These are phyloP conservation scores for Lomographa bimaculata DNA, from an alignment of 2,888 invertebrate genomes.

Conservation along the genomic window DNA sequence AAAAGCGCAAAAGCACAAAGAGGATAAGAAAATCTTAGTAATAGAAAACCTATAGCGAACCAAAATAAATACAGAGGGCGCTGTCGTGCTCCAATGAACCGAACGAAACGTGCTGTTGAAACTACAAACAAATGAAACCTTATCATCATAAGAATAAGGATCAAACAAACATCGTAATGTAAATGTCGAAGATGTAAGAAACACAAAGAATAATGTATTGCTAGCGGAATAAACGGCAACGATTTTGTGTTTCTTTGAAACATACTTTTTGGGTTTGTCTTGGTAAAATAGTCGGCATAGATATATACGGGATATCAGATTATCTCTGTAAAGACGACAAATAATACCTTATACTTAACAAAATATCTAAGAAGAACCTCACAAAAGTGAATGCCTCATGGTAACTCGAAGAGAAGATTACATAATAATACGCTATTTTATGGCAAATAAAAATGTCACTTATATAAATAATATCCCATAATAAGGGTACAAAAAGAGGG, in stretches of 20 bases:
- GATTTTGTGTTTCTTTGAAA: conserved; percentile 29
- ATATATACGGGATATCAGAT: no score
- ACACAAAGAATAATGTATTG: conserved; percentile 20
- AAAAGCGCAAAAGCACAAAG: conserved; percentile 9
- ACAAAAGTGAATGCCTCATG: no score
- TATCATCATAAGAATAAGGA: conserved; percentile 4
- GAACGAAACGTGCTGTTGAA: conserved; percentile 8
- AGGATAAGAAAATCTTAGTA: conserved; percentile 16
- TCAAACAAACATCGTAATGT: conserved; percentile 1
- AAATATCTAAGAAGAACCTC: no score
- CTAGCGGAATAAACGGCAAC: conserved; percentile 21
- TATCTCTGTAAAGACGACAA: no score
- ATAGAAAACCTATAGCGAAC: conserved; percentile 18
- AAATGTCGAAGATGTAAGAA: conserved; percentile 11
- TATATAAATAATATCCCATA: no score
- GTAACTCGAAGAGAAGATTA: no score
- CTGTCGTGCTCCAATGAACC: conserved; percentile 18
- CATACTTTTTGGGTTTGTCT: conserved; percentile 22
- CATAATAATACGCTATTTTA: no score
- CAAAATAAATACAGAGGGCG: conserved; percentile 18
- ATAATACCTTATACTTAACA: no score
- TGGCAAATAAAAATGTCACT: no score
- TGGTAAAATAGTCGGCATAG: not conserved
- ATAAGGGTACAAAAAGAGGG: no score
- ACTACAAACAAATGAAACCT: not conserved